phyloP scores from a whole-genome alignment of 2,888 invertebrate genomes.

The Lasioglossum zephyrum region DNA sequence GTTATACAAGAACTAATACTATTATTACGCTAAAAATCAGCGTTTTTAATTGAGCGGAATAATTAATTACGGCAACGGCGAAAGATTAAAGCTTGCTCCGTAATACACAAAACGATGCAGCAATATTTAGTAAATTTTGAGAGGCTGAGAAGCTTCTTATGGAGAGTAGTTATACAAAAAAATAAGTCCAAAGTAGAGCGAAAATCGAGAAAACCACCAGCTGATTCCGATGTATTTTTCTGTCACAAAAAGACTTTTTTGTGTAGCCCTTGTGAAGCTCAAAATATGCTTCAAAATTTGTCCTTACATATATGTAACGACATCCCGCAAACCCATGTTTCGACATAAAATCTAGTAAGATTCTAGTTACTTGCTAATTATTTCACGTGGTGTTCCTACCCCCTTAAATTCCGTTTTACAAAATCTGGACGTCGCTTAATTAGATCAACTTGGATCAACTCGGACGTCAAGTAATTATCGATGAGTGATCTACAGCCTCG shows the following conservation, averaged over 20 bases:
- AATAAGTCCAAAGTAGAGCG: no score
- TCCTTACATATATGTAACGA: no score
- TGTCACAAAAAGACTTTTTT: no score
- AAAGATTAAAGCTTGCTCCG: neutral
- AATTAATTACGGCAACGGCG: neutral
- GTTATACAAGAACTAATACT: neutral
- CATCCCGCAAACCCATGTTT: no score
- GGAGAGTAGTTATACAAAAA: no score
- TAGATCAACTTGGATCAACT: neutral
- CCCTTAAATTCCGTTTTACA: neutral
- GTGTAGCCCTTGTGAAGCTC: no score
- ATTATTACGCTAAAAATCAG: neutral
- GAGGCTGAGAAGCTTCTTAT: neutral
- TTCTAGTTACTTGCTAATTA: no score
- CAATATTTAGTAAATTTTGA: neutral
- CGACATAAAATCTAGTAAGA: no score
- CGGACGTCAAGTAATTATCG: neutral
- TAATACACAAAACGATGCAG: neutral
- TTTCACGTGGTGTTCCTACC: no score
- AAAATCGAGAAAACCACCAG: no score
- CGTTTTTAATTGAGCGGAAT: neutral
- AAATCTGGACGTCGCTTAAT: neutral
- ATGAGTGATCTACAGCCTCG: neutral
- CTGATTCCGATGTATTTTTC: no score
- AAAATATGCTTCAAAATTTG: no score